Conservation (phyloP, 2,888 invertebrate species). For the Metalampra italica region DNA sequence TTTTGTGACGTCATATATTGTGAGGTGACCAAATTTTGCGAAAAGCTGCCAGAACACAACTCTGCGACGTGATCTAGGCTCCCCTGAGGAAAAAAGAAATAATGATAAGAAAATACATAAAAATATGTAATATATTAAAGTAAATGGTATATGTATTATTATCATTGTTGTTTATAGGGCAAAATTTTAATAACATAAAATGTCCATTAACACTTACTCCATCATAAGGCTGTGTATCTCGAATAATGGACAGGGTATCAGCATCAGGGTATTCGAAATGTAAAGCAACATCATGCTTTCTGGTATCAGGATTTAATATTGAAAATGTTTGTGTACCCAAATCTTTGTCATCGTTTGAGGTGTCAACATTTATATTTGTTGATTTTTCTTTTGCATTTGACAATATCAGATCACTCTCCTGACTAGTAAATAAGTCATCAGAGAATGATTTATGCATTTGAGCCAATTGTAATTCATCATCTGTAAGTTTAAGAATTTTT, state of each 20-base stretch:
- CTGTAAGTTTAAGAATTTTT: slow-evolving; percentile 28
- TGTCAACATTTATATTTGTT: slow-evolving; percentile 10
- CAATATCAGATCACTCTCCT: slow-evolving; percentile 29
- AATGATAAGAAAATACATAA: background rate
- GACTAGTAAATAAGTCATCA: slow-evolving; percentile 55
- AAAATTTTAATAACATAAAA: background rate
- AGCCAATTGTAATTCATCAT: slow-evolving; percentile 56
- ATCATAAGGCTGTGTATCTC: slow-evolving; percentile 37
- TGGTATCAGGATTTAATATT: slow-evolving; percentile 31
- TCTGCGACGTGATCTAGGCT: slow-evolving; percentile 73
- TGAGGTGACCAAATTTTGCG: slow-evolving; percentile 60
- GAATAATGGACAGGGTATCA: slow-evolving; percentile 29
- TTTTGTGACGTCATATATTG: slow-evolving; percentile 34
- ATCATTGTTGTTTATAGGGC: background rate
- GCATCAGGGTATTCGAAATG: slow-evolving; percentile 17
- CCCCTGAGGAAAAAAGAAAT: slow-evolving; percentile 28
- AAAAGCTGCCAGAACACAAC: slow-evolving; percentile 77
- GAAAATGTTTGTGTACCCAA: slow-evolving; percentile 56
- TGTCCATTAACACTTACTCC: slow-evolving; percentile 37
- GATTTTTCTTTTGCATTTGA: slow-evolving; percentile 11
- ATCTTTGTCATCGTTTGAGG: slow-evolving; percentile 25
- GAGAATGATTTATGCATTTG: slow-evolving; percentile 47
- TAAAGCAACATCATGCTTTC: slow-evolving; percentile 11
- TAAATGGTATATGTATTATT: background rate
- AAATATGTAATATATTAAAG: slow-evolving; percentile 3